These are phyloP conservation scores for Helarctos malayanus DNA, from an alignment of 2,797 vertebrate species.

Conservation along the genomic window DNA sequence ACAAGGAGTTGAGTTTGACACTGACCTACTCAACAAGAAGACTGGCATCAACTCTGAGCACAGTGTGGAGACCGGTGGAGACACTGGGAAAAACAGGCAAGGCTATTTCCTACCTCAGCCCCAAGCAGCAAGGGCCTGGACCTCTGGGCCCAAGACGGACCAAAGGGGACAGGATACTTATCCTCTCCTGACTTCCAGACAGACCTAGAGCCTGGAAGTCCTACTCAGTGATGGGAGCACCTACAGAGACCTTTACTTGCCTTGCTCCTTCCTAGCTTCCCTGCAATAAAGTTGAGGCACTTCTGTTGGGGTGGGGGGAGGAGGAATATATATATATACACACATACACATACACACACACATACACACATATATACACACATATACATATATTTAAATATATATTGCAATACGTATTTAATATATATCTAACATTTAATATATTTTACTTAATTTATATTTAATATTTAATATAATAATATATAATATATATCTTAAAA, in stretches of 20 bases:
- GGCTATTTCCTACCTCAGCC: slow-evolving; percentile 92
- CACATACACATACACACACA: too few species aligned
- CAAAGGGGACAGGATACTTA: neutral
- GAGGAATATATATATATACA: too few species aligned
- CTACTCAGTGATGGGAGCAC: neutral
- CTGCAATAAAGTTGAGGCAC: neutral
- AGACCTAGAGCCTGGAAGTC: neutral
- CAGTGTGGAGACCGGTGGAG: slow-evolving; percentile 89
- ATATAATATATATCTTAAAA: neutral
- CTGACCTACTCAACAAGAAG: slow-evolving; percentile 96
- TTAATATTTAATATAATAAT: neutral
- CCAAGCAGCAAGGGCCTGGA: slow-evolving; percentile 88
- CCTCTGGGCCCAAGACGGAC: neutral
- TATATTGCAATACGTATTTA: too few species aligned
- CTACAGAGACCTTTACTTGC: neutral
- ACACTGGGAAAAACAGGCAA: slow-evolving; percentile 96
- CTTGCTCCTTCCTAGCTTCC: neutral
- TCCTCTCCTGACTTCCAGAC: neutral
- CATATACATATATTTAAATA: too few species aligned
- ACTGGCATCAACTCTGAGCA: slow-evolving; percentile 95
- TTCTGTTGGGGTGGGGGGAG: neutral
- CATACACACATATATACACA: too few species aligned
- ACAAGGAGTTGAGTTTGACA: slow-evolving; percentile 94
- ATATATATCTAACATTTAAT: too few species aligned
- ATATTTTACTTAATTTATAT: too few species aligned